A percentile compares a stretch with the other conserved stretches of the same genome.
These are phyloP conservation scores for Mesaphorura yosii DNA, from an alignment of 1,140 invertebrate genomes.

Conservation along the genomic window DNA sequence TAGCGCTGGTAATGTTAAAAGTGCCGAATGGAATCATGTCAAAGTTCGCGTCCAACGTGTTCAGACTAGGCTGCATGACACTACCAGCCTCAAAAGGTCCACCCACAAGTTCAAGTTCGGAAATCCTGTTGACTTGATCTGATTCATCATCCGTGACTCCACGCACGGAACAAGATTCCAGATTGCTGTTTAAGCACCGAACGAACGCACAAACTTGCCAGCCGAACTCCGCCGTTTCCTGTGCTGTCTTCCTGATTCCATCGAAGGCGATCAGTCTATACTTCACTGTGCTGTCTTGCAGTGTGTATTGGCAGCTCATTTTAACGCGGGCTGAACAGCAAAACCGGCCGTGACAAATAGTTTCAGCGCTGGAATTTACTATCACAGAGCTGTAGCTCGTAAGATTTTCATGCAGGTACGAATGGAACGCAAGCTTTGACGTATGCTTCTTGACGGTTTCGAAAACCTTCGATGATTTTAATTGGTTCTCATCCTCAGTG, in stretches of 20 bases:
- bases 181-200: constrained; percentile 13
- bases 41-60: constrained; percentile 19
- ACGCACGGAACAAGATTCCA: constrained; percentile 24
- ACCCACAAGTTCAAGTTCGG: background rate
- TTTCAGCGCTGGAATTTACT: background rate
- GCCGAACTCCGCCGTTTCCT: constrained; percentile 10
- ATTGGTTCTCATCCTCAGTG: background rate
- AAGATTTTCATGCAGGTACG: constrained; percentile 21
- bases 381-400: constrained; percentile 13
- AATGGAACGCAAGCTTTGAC: constrained; percentile 3
- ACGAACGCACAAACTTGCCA: constrained; percentile 25
- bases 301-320: constrained; percentile 8
- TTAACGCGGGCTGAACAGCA: constrained; percentile 23
- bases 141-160: constrained; percentile 4
- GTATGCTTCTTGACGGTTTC: background rate
- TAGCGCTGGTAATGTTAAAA: constrained; percentile 11
- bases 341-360: constrained; percentile 17
- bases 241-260: constrained; percentile 17
- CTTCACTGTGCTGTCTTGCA: background rate
- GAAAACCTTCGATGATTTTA: too few relatives aligned
- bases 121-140: constrained; percentile 1
- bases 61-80: constrained; percentile 8
- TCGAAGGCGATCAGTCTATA: constrained; percentile 22
- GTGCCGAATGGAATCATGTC: background rate
- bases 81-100: background rate